Conservation (phyloP, 53 echinoderm and acorn worm species). For the Hippasteria phrygiana region DNA sequence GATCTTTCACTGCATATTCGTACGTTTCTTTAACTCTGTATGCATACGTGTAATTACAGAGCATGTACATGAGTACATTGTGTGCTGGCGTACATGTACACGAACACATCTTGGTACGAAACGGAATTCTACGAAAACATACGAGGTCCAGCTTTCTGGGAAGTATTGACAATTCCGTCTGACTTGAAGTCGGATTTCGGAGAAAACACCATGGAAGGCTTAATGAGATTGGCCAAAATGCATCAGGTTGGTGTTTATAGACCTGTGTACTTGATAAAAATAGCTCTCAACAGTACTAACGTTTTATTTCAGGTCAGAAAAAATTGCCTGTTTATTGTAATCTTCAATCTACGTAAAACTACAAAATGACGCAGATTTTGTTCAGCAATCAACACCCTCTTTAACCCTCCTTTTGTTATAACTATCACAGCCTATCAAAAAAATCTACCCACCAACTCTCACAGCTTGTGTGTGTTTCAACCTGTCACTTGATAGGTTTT, state of each 20-base stretch:
- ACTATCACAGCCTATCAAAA: no score
- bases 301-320: no score
- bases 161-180: slow-evolving; percentile 3
- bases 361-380: no score
- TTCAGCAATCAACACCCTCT: no score
- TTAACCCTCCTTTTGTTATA: no score
- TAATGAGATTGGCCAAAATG: slow-evolving; percentile 21
- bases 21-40: neutral
- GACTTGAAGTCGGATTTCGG: neutral
- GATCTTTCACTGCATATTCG: neutral
- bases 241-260: slow-evolving; percentile 32
- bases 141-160: neutral
- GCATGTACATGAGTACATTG: neutral
- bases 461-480: no score
- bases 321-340: no score
- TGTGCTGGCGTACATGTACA: neutral
- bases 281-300: neutral
- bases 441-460: no score
- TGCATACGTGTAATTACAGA: neutral
- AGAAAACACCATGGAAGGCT: slow-evolving; percentile 38
- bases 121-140: neutral
- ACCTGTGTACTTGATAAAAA: neutral
- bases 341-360: no score
- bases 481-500: no score
- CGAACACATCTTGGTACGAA: neutral